These are phyloP conservation scores for Ibycter americanus DNA, from an alignment of 2,797 vertebrate species.

Conservation along the genomic window DNA sequence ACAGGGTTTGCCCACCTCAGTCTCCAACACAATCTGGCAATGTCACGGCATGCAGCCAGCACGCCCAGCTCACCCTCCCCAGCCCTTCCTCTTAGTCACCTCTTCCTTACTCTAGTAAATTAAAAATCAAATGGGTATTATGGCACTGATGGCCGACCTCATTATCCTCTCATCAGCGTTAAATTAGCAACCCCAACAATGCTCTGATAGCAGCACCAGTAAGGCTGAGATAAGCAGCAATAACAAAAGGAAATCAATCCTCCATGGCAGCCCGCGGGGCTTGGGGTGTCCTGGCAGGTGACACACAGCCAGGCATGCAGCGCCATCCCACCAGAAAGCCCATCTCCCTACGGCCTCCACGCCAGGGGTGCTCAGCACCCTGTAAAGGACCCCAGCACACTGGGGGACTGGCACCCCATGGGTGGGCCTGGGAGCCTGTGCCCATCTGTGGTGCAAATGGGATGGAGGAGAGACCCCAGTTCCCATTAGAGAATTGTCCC, in stretches of 20 bases:
- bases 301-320: not conserved
- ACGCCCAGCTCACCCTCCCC: not conserved
- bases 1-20: not conserved
- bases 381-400: rapidly evolving
- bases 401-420: not conserved
- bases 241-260: not conserved
- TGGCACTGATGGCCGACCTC: not conserved
- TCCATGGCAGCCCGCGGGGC: rapidly evolving
- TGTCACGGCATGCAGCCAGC: not conserved
- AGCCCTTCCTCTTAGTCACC: slow-evolving; percentile 58
- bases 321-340: not conserved
- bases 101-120: slow-evolving; percentile 40
- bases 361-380: not conserved
- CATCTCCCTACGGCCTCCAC: not conserved
- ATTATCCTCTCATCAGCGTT: slow-evolving; percentile 2
- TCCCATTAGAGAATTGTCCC: not conserved
- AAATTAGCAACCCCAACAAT: not conserved
- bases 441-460: not conserved
- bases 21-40: not conserved
- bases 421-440: not conserved
- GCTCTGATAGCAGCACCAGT: not conserved
- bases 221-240: not conserved
- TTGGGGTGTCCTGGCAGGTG: rapidly evolving
- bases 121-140: not conserved
- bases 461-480: not conserved